These are phyloP conservation scores for Notamacropus eugenii DNA, from an alignment of 2,797 vertebrate species.

Conservation along the genomic window DNA sequence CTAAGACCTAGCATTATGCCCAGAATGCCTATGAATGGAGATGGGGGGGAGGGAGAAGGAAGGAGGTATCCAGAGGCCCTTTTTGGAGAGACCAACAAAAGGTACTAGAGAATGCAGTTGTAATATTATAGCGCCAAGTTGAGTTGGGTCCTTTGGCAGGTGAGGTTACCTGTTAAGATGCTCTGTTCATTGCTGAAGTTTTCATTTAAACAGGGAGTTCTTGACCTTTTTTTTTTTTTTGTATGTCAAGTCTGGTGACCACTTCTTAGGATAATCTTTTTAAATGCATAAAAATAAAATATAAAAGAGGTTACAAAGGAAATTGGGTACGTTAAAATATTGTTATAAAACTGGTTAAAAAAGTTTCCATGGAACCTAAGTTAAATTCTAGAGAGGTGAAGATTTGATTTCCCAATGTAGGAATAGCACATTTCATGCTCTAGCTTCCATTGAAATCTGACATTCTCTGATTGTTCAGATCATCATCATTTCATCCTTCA, in stretches of 20 bases:
- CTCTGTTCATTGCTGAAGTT: background rate
- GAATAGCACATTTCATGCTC: background rate
- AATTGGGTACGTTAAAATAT: background rate
- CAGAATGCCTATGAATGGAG: background rate
- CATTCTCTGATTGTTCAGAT: background rate
- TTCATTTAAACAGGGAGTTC: background rate
- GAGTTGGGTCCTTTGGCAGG: background rate
- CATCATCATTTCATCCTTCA: background rate
- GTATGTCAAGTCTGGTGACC: background rate
- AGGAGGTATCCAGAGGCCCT: background rate
- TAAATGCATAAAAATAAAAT: background rate
- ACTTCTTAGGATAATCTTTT: background rate
- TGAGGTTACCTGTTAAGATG: background rate
- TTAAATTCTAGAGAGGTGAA: background rate
- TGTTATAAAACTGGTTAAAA: background rate
- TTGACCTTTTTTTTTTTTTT: background rate
- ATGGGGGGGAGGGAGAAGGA: background rate
- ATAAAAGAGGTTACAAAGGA: background rate
- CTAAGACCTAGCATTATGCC: background rate
- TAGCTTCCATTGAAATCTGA: background rate
- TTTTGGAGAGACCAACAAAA: background rate
- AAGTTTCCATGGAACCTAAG: background rate
- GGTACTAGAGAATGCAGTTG: background rate
- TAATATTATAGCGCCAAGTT: background rate
- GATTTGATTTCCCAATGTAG: background rate